Conservation (phyloP, 2,888 invertebrate genomes). For the Germaria angustata region DNA sequence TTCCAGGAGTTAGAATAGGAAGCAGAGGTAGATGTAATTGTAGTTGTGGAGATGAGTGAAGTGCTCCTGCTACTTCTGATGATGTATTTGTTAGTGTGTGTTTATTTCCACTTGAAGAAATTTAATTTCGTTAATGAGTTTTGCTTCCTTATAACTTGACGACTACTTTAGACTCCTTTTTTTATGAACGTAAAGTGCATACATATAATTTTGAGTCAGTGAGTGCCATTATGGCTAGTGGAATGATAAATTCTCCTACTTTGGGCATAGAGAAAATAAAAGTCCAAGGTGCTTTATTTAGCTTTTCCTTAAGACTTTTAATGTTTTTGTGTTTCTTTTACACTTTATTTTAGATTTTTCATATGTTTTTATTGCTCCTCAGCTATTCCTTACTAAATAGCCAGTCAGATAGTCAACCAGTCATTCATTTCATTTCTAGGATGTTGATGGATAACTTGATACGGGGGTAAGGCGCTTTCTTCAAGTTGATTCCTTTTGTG, state of each 20-base stretch:
- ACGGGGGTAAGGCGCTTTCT: neutral
- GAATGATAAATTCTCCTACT: conserved; percentile 20
- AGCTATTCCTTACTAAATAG: neutral
- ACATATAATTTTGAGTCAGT: conserved; percentile 9
- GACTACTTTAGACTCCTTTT: conserved; percentile 27
- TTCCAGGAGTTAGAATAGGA: neutral
- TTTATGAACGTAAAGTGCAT: neutral
- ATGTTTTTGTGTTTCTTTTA: conserved; percentile 6
- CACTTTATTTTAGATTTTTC: conserved; percentile 14
- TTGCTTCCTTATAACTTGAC: conserved; percentile 64
- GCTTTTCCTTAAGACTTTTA: conserved; percentile 43
- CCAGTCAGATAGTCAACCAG: conserved; percentile 43
- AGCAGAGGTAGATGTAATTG: neutral
- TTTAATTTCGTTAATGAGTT: conserved; percentile 78
- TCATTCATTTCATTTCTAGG: conserved; percentile 43
- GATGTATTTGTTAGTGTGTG: conserved; percentile 49
- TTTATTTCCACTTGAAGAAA: conserved; percentile 73
- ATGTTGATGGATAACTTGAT: conserved; percentile 23
- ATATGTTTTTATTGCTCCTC: conserved; percentile 1
- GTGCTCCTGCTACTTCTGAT: conserved; percentile 33
- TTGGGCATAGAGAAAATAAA: conserved; percentile 7
- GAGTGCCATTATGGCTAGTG: neutral
- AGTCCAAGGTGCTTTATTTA: conserved; percentile 45
- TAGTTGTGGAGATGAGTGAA: conserved; percentile 21
- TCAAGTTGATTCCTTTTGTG: conserved; percentile 1